These are phyloP conservation scores for Drosophila tani DNA, from an alignment of 1,140 invertebrate genomes.

Conservation along the genomic window DNA sequence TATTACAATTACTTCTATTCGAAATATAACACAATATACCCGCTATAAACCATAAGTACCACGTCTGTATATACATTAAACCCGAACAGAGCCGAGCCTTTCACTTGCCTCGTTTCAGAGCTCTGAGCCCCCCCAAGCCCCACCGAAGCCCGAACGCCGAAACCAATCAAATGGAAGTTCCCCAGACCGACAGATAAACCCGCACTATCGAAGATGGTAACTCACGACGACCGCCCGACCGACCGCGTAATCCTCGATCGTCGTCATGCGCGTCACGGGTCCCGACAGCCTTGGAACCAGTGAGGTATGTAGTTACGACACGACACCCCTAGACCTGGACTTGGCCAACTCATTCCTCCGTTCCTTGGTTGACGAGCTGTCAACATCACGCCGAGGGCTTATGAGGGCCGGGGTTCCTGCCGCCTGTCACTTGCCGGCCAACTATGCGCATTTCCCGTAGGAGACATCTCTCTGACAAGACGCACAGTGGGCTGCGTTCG, in stretches of 20 bases:
- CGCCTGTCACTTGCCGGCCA: conserved; percentile 22
- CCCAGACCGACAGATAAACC: conserved; percentile 8
- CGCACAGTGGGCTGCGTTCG: conserved; percentile 6
- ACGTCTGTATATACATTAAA: background rate
- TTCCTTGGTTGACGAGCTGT: conserved; percentile 18
- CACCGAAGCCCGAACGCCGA: background rate
- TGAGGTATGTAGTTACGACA: conserved; percentile 13
- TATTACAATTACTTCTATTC: too few relatives aligned
- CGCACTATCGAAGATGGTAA: conserved; percentile 8
- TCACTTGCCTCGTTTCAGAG: conserved; percentile 5
- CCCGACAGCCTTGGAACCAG: conserved; percentile 30
- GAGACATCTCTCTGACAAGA: conserved; percentile 12
- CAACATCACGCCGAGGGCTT: conserved; percentile 28
- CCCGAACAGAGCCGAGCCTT: background rate
- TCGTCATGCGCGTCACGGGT: conserved; percentile 26
- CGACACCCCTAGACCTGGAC: conserved; percentile 1
- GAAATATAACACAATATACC: background rate
- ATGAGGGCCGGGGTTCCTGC: conserved; percentile 14
- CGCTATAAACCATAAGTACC: background rate
- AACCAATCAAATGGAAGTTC: conserved; percentile 25
- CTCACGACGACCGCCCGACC: background rate
- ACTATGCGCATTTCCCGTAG: conserved; percentile 36
- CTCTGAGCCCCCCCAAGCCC: background rate
- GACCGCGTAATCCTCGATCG: conserved; percentile 29
- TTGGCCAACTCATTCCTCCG: conserved; percentile 1